These are phyloP conservation scores for Stomorhina lunata DNA, from an alignment of 2,888 invertebrate genomes.

Conservation along the genomic window DNA sequence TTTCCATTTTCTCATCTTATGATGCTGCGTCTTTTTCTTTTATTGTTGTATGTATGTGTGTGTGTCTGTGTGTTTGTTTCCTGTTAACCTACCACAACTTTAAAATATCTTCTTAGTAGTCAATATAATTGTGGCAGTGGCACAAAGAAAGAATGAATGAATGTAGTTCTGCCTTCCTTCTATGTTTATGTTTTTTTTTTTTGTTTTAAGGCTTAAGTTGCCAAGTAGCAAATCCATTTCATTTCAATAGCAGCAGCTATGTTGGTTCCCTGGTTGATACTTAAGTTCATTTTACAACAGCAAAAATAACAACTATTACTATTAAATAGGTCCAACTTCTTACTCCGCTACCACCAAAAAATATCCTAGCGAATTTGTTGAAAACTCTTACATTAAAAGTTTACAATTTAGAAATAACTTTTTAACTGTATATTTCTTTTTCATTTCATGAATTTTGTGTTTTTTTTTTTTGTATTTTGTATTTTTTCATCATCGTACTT, in stretches of 20 bases:
- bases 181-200: neutral
- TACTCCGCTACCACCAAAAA: neutral
- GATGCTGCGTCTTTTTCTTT: neutral
- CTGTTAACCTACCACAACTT: constrained; percentile 51
- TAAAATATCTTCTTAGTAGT: constrained; percentile 54
- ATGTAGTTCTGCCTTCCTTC: neutral
- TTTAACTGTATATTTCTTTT: constrained; percentile 44
- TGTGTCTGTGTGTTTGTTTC: no score
- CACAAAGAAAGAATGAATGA: neutral
- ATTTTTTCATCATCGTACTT: no score
- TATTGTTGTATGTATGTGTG: neutral
- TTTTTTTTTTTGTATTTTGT: neutral
- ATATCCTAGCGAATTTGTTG: constrained; percentile 47
- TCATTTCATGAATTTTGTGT: constrained; percentile 1
- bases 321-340: neutral
- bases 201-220: constrained; percentile 44
- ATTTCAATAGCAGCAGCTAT: constrained; percentile 36
- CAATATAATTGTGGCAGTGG: constrained; percentile 40
- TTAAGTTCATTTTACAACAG: constrained; percentile 47
- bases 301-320: constrained; percentile 31
- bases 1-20: constrained; percentile 13
- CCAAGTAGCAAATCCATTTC: constrained; percentile 66
- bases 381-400: constrained; percentile 59
- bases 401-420: constrained; percentile 67
- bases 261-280: constrained; percentile 53